These are phyloP conservation scores for Petaurus breviceps DNA, from an alignment of 2,113 vertebrate genomes.

Conservation along the genomic window DNA sequence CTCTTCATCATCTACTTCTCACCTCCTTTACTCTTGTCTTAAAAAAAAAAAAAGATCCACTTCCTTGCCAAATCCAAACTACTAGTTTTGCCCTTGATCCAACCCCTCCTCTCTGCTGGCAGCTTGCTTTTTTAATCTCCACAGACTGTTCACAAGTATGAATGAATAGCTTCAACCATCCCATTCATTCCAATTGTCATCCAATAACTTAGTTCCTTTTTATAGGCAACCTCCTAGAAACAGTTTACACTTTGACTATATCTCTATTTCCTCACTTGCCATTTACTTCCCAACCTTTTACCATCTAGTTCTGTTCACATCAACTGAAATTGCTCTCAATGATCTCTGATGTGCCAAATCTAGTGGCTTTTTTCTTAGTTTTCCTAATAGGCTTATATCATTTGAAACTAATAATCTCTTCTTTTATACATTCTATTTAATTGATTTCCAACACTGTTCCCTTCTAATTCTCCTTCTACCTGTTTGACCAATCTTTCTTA, in stretches of 20 bases:
- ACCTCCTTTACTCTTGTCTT: neutral
- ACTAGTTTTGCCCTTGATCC: neutral
- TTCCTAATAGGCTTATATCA: neutral
- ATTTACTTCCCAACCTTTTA: neutral
- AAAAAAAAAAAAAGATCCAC: neutral
- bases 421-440: neutral
- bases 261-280: neutral
- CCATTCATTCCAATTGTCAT: neutral
- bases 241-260: neutral
- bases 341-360: neutral
- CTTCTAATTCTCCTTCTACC: neutral
- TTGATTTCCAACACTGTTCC: neutral
- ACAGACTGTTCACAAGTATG: no score
- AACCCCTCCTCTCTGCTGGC: neutral
- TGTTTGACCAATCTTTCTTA: neutral
- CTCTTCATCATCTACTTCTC: neutral
- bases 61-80: neutral
- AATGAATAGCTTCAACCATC: neutral
- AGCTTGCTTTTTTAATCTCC: neutral
- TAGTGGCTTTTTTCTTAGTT: neutral
- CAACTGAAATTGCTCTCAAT: neutral
- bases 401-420: neutral
- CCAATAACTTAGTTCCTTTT: neutral
- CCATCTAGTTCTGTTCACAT: neutral
- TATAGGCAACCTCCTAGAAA: neutral